Evolutionary conservation across 2,113 vertebrate species (phyloP).

Genomic region (Sceloporus undulatus): DNA sequence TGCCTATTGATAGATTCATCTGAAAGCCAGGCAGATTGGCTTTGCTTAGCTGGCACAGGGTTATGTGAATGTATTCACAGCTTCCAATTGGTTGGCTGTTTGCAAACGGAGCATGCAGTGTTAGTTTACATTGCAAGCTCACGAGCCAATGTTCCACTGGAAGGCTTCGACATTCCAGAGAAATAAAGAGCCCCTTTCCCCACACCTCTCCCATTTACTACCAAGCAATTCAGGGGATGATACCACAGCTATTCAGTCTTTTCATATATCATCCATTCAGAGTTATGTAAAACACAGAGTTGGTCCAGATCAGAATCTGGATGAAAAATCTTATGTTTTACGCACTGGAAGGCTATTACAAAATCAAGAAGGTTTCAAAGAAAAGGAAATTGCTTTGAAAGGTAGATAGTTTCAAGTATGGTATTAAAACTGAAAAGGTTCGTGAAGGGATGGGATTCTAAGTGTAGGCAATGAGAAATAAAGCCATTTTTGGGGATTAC

Average conservation of each 20-base stretch:
- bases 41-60: conserved; percentile 65
- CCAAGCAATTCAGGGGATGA: conserved; percentile 16
- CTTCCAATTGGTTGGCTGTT: conserved; percentile 74
- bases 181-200: conserved; percentile 60
- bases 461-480: neutral
- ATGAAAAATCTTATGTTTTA: neutral
- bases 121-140: conserved; percentile 74
- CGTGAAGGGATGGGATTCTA: neutral
- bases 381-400: neutral
- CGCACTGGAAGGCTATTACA: neutral
- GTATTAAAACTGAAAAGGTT: neutral
- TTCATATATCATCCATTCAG: conserved; percentile 12
- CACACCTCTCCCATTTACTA: conserved; percentile 72
- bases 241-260: conserved; percentile 42
- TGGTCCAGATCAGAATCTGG: neutral
- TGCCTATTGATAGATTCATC: conserved; percentile 46
- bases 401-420: neutral
- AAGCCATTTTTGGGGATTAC: too few relatives aligned
- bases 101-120: conserved; percentile 73
- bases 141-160: conserved; percentile 75
- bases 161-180: conserved; percentile 43
- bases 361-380: neutral
- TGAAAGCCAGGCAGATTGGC: conserved; percentile 19
- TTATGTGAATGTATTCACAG: conserved; percentile 52
- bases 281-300: neutral